Base-by-base conservation (phyloP, 1,140 invertebrate genomes). In the Calephelis nemesis region DNA sequence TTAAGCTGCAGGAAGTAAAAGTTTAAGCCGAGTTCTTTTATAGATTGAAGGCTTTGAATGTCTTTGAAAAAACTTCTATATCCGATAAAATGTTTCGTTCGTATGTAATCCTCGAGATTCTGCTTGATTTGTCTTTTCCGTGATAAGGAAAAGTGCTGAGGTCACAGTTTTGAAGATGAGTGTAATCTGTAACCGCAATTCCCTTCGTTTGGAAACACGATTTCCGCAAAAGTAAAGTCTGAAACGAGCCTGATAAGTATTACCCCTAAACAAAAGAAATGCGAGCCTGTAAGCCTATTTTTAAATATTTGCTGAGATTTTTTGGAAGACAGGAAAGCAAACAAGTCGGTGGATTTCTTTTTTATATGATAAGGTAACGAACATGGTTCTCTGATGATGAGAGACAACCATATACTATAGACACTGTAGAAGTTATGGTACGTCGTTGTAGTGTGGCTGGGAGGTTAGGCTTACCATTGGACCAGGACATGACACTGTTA, bases 41-140 rank as follows among this genome's bases (percentile, higher is more conserved):
- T 76, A 78, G 77, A 83, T 84, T 79, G 76, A 67, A 73, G 72
- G 83, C 75, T 85, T 85, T 77, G 80, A 82, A 79, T 87, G 82
- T 85, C 75, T 81, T 71, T 78, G 77, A 80, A 82, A 84, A 83
- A 84, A 82, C 67, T 69, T 62, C 67, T 73, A 71, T 66, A 63
- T 74, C 74, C 72, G 85, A 84, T 87, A 86, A 87, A 84, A 85
- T 84, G 79, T 84, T 85, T 82, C 71, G 77, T 80, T 78, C 74
- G 74, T 75, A 63, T 82, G 82, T 87, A 86, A 88, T 87, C 83
- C 81, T 69, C 50, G 15, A 74, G 73, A 82, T 79, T 81, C 78
- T 74, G 64, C 76, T 78, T 81, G 78, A 85, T 86, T 88, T 85
- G 77, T 84, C 74, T 81, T 70, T 67, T 58, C 58, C 63, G 66